Percentiles rank a stretch among this genome's conserved stretches.
Evolutionary conservation across 2,888 invertebrate genomes (phyloP).

Genomic region (Chrysolina americana): DNA sequence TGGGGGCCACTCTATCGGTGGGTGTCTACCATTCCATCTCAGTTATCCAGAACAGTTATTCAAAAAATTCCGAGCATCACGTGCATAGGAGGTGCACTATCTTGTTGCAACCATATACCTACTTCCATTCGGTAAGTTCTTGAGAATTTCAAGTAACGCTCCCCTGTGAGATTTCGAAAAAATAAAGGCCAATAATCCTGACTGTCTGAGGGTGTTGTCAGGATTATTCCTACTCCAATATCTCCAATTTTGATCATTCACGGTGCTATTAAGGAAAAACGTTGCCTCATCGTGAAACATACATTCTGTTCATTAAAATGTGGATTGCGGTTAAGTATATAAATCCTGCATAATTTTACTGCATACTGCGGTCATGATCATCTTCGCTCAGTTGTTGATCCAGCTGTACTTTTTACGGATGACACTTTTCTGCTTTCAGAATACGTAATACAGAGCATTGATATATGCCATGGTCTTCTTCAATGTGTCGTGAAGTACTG

Average conservation of each 20-base stretch:
- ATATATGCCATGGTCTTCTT: background rate
- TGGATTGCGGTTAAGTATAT: background rate
- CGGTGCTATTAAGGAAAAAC: constrained; percentile 11
- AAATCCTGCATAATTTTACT: constrained; percentile 7
- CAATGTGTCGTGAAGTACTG: constrained; percentile 27
- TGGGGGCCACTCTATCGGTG: no score
- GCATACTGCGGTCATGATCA: constrained; percentile 12
- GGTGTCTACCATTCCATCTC: no score
- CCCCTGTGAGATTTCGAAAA: no score
- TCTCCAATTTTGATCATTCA: constrained; percentile 14
- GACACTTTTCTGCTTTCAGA: constrained; percentile 18
- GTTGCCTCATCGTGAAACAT: constrained; percentile 5
- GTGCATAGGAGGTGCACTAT: no score
- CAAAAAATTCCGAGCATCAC: no score
- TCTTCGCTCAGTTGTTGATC: constrained; percentile 16
- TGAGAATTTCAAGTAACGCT: no score
- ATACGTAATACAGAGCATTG: background rate
- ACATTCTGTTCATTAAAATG: constrained; percentile 15
- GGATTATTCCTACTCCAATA: constrained; percentile 4
- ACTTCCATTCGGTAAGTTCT: no score
- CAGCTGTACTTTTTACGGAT: constrained; percentile 14
- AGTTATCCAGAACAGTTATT: no score
- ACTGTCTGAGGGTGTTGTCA: constrained; percentile 1
- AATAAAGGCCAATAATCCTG: background rate
- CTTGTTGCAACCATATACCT: no score